Evolutionary conservation across 2,113 vertebrate genomes (phyloP).

Genomic region (Myocastor coypus): DNA sequence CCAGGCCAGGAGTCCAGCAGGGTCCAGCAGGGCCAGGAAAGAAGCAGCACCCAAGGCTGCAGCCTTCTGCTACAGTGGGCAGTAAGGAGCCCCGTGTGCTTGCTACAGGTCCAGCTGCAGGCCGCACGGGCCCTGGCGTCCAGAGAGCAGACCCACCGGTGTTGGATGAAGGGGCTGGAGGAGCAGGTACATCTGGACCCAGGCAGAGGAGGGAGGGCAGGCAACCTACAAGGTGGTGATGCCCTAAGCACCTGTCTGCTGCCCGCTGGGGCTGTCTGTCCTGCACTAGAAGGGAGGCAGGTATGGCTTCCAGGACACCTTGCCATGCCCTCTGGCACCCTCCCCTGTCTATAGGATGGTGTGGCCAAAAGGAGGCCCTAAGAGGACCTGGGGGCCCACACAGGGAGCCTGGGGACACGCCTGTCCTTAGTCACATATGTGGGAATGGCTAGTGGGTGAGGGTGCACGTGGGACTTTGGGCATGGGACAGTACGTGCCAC

Average conservation of each 20-base stretch:
- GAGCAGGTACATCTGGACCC: conserved; percentile 83
- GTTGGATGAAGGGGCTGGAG: conserved; percentile 85
- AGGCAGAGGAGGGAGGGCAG: not conserved
- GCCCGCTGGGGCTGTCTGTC: not conserved
- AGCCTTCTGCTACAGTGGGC: accelerated
- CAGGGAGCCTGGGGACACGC: not conserved
- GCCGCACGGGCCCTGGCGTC: conserved; percentile 83
- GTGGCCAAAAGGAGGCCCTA: not conserved
- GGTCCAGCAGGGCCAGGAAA: not conserved
- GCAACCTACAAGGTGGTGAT: not conserved
- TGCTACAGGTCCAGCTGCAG: conserved; percentile 83
- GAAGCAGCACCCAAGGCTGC: accelerated
- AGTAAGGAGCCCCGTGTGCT: not conserved
- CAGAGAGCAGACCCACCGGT: conserved; percentile 85
- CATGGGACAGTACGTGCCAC: too few relatives aligned
- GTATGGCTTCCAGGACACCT: not conserved
- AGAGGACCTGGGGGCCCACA: accelerated
- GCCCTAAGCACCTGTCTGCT: accelerated
- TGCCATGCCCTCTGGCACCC: not conserved
- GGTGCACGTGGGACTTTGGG: too few relatives aligned
- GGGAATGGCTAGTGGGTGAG: accelerated
- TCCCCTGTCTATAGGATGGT: accelerated
- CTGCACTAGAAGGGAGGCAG: not conserved
- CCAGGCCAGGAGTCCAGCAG: too few relatives aligned
- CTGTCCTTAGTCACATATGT: accelerated